phyloP scores from a whole-genome alignment of 2,888 invertebrate species.

The Baccha elongata region DNA sequence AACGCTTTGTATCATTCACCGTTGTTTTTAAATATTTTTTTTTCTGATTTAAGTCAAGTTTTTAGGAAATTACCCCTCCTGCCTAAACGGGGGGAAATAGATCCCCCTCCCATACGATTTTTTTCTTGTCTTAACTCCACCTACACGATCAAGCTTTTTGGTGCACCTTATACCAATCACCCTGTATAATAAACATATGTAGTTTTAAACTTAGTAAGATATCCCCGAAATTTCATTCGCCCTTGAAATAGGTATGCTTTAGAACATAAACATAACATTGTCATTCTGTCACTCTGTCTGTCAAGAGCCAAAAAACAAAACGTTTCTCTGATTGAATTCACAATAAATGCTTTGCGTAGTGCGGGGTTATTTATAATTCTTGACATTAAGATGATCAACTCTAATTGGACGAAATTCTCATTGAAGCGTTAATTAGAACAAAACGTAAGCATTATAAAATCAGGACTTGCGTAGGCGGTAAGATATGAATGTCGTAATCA shows the following conservation, averaged over 20 bases:
- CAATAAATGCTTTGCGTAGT: background rate
- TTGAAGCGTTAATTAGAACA: slow-evolving; percentile 46
- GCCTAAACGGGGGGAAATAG: no score
- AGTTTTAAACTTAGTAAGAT: no score
- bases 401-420: slow-evolving; percentile 72
- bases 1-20: no score
- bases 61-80: no score
- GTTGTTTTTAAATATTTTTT: no score
- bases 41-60: no score
- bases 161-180: no score
- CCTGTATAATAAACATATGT: background rate
- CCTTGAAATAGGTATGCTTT: no score
- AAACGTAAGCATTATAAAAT: background rate
- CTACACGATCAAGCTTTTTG: no score
- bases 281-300: background rate
- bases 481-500: background rate
- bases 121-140: no score
- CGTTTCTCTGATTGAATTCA: background rate
- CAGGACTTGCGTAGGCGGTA: background rate
- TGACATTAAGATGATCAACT: slow-evolving; percentile 73
- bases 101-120: no score
- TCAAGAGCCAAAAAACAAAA: background rate
- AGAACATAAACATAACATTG: background rate
- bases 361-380: background rate
- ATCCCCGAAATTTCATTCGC: no score